Conservation (phyloP, 2,113 vertebrate species). For the Mus pahari region DNA sequence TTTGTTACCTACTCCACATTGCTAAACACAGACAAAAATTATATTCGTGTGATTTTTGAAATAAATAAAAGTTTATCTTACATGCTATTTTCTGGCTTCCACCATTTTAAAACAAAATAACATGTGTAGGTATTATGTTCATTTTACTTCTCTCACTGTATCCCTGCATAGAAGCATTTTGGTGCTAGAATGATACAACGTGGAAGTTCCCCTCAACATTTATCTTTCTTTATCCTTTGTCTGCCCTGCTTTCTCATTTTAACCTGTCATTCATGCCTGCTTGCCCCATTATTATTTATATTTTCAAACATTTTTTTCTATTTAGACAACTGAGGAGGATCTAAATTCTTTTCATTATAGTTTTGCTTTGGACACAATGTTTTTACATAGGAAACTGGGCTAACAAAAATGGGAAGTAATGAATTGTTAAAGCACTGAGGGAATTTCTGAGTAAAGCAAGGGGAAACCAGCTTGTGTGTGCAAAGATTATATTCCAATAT, state of each 20-base stretch:
- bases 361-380: background rate
- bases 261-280: fast-evolving
- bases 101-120: background rate
- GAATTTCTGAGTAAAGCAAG: background rate
- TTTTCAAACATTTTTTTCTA: background rate
- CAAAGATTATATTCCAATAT: background rate
- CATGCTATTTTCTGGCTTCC: background rate
- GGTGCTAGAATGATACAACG: background rate
- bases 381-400: background rate
- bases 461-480: background rate
- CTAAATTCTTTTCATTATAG: background rate
- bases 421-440: background rate
- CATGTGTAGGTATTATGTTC: background rate
- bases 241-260: background rate
- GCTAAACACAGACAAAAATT: background rate
- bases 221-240: background rate
- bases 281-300: background rate
- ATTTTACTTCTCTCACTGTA: background rate
- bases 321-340: background rate
- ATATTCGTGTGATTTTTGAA: background rate
- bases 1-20: background rate
- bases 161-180: background rate
- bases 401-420: background rate
- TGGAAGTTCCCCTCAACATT: background rate
- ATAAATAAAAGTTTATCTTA: background rate